Conservation (phyloP, 2,888 invertebrate genomes). For the Lathronympha strigana region DNA sequence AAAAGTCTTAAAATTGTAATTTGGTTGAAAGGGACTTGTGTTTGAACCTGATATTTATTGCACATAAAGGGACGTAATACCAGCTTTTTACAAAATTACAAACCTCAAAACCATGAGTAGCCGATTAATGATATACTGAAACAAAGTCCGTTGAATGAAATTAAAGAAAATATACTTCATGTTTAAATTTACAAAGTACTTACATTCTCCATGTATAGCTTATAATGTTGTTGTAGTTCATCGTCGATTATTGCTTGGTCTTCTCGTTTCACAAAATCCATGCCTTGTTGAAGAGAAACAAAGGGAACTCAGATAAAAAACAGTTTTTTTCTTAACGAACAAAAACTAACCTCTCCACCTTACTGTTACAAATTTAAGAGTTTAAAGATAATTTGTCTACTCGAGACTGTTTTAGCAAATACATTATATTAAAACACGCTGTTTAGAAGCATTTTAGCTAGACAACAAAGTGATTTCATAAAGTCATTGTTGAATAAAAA, state of each 20-base stretch:
- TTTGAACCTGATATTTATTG: too few species aligned
- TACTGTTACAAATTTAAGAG: slow-evolving; percentile 1
- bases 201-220: slow-evolving; percentile 72
- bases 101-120: background rate
- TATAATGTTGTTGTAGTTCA: slow-evolving; percentile 61
- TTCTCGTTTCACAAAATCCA: slow-evolving; percentile 80
- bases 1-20: too few species aligned
- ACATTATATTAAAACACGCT: slow-evolving; percentile 46
- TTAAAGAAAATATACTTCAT: background rate
- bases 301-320: slow-evolving; percentile 44
- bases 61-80: too few species aligned
- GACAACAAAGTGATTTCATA: slow-evolving; percentile 12
- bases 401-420: slow-evolving; percentile 50
- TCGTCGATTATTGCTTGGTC: slow-evolving; percentile 70
- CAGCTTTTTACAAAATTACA: background rate
- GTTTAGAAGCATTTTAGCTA: background rate
- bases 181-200: slow-evolving; percentile 50
- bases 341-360: slow-evolving; percentile 64
- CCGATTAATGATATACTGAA: background rate
- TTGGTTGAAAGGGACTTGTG: too few species aligned
- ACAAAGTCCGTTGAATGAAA: background rate
- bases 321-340: slow-evolving; percentile 55
- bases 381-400: background rate
- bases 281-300: slow-evolving; percentile 48
- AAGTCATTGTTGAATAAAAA: slow-evolving; percentile 33